Evolutionary conservation across 1,140 invertebrate genomes (phyloP).

Genomic region (Drosophila malerkotliana): DNA sequence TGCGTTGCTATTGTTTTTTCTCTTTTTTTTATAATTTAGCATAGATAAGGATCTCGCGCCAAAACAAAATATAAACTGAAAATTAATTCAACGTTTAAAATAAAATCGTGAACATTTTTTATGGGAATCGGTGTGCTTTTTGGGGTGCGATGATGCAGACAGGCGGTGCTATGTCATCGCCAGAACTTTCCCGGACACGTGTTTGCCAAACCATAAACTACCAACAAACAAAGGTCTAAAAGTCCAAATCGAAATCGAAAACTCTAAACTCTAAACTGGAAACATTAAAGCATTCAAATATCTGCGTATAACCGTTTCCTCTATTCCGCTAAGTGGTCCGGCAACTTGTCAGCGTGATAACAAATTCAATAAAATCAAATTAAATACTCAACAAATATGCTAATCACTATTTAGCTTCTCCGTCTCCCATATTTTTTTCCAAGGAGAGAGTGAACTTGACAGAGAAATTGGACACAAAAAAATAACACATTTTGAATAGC

Average conservation of each 20-base stretch:
- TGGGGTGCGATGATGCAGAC: slow-evolving; percentile 59
- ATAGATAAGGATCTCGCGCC: slow-evolving; percentile 68
- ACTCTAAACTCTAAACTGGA: slow-evolving; percentile 51
- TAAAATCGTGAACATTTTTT: slow-evolving; percentile 59
- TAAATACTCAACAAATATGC: slow-evolving; percentile 81
- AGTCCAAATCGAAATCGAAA: slow-evolving; percentile 8
- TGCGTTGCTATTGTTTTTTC: slow-evolving; percentile 21
- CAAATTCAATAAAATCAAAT: slow-evolving; percentile 80
- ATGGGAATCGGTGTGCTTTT: slow-evolving; percentile 24
- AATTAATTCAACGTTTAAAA: slow-evolving; percentile 75
- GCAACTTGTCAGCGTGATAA: slow-evolving; percentile 75
- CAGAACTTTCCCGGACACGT: slow-evolving; percentile 38
- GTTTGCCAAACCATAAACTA: slow-evolving; percentile 11
- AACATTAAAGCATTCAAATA: slow-evolving; percentile 54
- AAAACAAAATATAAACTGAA: slow-evolving; percentile 26
- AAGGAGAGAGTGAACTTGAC: slow-evolving; percentile 2
- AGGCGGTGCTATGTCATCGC: slow-evolving; percentile 58
- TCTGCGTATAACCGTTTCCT: slow-evolving; percentile 36
- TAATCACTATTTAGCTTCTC: slow-evolving; percentile 50
- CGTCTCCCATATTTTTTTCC: slow-evolving; percentile 3
- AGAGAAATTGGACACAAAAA: slow-evolving; percentile 38
- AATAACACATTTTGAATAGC: slow-evolving; percentile 25
- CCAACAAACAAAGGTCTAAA: neutral
- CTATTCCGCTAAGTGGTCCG: slow-evolving; percentile 71
- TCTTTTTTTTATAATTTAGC: slow-evolving; percentile 41